These are phyloP conservation scores for Papio anubis DNA, from an alignment of 2,113 vertebrate species.

Conservation along the genomic window DNA sequence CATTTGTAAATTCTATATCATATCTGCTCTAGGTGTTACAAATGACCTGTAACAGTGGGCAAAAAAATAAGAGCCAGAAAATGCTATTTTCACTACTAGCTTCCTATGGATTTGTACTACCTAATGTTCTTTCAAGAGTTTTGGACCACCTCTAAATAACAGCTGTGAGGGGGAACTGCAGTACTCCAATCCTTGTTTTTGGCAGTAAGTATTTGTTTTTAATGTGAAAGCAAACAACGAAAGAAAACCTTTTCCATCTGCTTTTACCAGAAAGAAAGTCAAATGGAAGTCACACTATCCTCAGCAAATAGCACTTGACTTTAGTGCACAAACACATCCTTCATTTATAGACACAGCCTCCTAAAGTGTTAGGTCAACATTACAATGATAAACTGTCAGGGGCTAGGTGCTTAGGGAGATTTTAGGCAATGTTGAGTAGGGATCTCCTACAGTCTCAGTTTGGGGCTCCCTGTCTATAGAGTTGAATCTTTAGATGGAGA, in stretches of 20 bases:
- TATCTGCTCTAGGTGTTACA: neutral
- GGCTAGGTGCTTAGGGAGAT: neutral
- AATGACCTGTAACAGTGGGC: neutral
- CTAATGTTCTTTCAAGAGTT: slow-evolving; percentile 52
- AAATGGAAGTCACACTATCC: slow-evolving; percentile 64
- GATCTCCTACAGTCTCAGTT: neutral
- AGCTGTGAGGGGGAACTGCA: slow-evolving; percentile 42
- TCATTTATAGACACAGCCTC: slow-evolving; percentile 61
- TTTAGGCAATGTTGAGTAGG: neutral
- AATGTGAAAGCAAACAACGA: slow-evolving; percentile 67
- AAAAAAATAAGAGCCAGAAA: neutral
- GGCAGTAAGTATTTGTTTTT: slow-evolving; percentile 72
- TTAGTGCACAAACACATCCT: slow-evolving; percentile 55
- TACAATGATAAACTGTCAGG: slow-evolving; percentile 59
- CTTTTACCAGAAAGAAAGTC: slow-evolving; percentile 66
- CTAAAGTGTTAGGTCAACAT: slow-evolving; percentile 64
- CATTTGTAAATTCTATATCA: neutral
- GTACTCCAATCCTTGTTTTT: slow-evolving; percentile 57
- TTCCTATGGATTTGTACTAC: neutral
- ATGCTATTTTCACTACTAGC: slow-evolving; percentile 10
- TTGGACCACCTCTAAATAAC: slow-evolving; percentile 58
- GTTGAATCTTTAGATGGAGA: neutral
- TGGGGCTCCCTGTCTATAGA: neutral
- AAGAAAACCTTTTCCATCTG: slow-evolving; percentile 71
- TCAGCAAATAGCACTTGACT: slow-evolving; percentile 72